Evolutionary conservation across 2,888 invertebrate species (phyloP).

Genomic region (Scaptomyza cyrtandrae): DNA sequence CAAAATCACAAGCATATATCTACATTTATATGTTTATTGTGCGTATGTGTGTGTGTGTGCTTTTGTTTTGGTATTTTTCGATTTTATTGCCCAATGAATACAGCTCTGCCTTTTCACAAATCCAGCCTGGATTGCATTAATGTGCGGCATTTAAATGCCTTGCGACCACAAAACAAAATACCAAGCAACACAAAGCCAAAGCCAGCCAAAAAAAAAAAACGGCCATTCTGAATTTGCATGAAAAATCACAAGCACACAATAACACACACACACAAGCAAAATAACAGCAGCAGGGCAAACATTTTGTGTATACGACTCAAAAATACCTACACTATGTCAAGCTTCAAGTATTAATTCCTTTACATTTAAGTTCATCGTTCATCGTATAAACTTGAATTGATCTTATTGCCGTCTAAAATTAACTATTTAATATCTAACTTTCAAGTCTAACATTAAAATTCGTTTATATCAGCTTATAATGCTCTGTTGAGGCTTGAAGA

Average conservation of each 20-base stretch:
- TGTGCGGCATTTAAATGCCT: conserved; percentile 75
- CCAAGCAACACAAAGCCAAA: conserved; percentile 57
- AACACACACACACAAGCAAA: background rate
- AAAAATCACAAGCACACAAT: conserved; percentile 39
- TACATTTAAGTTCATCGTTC: background rate
- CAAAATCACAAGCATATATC: conserved; percentile 21
- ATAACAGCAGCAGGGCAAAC: background rate
- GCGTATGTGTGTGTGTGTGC: conserved; percentile 23
- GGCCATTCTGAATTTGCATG: conserved; percentile 74
- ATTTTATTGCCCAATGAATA: conserved; percentile 74
- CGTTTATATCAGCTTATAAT: conserved; percentile 1
- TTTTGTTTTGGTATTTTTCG: conserved; percentile 53
- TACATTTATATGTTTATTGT: conserved; percentile 2
- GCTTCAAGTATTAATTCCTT: background rate
- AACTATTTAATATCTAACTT: background rate
- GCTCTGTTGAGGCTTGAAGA: background rate
- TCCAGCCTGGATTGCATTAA: conserved; percentile 65
- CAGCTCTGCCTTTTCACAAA: conserved; percentile 25
- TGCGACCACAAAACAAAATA: conserved; percentile 74
- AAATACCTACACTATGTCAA: conserved; percentile 14
- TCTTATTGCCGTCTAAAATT: background rate
- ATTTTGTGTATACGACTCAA: conserved; percentile 2
- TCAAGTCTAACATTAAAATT: background rate
- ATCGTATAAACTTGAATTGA: background rate
- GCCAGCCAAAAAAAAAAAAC: conserved; percentile 43